Conservation (phyloP, 2,888 invertebrate species). For the Drosophila subsilvestris region DNA sequence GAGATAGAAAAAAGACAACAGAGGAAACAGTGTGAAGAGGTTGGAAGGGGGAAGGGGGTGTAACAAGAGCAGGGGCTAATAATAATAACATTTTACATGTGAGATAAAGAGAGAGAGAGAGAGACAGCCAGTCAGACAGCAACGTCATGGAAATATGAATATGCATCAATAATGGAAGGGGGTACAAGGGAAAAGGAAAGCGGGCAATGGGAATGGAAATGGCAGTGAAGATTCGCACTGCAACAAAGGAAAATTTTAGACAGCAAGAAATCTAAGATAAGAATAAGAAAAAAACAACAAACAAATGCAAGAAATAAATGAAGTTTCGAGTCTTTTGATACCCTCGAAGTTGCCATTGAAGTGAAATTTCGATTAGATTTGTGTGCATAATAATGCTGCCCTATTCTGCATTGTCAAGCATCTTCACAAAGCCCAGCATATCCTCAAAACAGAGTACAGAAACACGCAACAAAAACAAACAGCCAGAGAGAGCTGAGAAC, state of each 20-base stretch:
- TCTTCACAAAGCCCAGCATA: too few species aligned
- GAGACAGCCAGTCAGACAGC: constrained; percentile 51
- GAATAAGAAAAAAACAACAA: background rate
- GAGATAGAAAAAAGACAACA: constrained; percentile 17
- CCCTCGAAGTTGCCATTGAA: too few species aligned
- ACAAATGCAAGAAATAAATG: background rate
- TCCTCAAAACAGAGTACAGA: too few species aligned
- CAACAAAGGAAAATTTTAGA: background rate
- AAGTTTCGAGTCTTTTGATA: too few species aligned
- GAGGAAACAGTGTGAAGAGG: background rate
- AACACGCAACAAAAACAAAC: too few species aligned
- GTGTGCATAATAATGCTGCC: too few species aligned
- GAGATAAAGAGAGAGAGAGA: constrained; percentile 53
- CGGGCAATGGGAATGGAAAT: background rate
- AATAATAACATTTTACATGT: constrained; percentile 69
- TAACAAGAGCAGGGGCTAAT: constrained; percentile 55
- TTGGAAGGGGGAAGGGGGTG: background rate
- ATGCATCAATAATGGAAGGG: constrained; percentile 53
- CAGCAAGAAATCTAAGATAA: background rate
- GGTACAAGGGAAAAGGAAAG: background rate
- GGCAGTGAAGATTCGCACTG: background rate
- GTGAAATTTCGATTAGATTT: too few species aligned
- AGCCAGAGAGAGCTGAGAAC: too few species aligned
- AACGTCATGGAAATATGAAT: constrained; percentile 69
- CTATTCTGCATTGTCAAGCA: too few species aligned